These are phyloP conservation scores for Lepidostoma basale DNA, from an alignment of 1,140 invertebrate species.

Conservation along the genomic window DNA sequence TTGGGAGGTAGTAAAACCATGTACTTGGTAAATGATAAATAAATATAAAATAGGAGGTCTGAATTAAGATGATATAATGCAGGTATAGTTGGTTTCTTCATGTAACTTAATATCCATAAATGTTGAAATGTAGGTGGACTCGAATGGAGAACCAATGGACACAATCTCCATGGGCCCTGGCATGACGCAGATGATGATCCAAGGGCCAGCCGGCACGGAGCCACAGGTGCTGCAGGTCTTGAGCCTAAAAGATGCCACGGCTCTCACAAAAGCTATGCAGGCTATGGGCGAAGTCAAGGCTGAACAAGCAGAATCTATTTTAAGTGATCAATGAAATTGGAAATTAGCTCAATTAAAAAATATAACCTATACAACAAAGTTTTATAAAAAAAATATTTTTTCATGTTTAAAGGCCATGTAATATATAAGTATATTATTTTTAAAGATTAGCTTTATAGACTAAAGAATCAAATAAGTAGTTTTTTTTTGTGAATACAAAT, in stretches of 20 bases:
- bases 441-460: too few relatives aligned
- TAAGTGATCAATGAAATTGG: slow-evolving; percentile 42
- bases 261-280: slow-evolving; percentile 76
- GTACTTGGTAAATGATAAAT: too few relatives aligned
- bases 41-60: too few relatives aligned
- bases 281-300: slow-evolving; percentile 44
- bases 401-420: too few relatives aligned
- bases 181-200: slow-evolving; percentile 81
- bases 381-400: too few relatives aligned
- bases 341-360: too few relatives aligned
- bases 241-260: slow-evolving; percentile 80
- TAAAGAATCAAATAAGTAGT: too few relatives aligned
- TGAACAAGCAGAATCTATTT: slow-evolving; percentile 42
- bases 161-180: slow-evolving; percentile 71
- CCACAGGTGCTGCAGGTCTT: slow-evolving; percentile 82
- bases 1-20: too few relatives aligned
- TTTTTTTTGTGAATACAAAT: too few relatives aligned
- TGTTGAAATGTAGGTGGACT: slow-evolving; percentile 64
- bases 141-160: slow-evolving; percentile 70
- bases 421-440: too few relatives aligned
- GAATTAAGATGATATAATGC: too few relatives aligned
- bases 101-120: background rate
- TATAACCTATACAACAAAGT: too few relatives aligned
- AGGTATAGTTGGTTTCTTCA: slow-evolving; percentile 39
- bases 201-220: slow-evolving; percentile 70